A percentile compares a stretch with the other conserved stretches of the same genome.
phyloP scores from a whole-genome alignment of 2,797 vertebrate genomes.

The Dipus sagitta region DNA sequence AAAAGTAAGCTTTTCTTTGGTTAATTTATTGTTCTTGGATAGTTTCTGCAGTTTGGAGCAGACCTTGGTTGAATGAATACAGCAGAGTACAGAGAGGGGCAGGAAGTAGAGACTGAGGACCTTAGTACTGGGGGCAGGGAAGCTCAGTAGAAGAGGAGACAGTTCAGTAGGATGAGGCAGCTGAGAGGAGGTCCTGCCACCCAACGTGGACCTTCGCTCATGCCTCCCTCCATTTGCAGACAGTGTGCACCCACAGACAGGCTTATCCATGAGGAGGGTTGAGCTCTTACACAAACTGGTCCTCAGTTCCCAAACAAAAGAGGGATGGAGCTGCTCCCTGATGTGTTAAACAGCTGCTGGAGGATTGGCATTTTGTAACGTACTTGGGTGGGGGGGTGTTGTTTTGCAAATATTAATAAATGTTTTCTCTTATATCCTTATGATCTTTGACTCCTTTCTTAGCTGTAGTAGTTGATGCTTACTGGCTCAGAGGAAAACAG shows the following conservation, averaged over 20 bases:
- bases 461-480: background rate
- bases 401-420: slow-evolving; percentile 4
- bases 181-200: background rate
- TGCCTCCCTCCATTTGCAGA: background rate
- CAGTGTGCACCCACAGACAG: background rate
- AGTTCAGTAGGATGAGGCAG: background rate
- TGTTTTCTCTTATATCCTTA: background rate
- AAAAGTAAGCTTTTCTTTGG: background rate
- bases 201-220: background rate
- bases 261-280: background rate
- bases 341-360: background rate
- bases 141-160: background rate
- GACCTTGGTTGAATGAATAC: background rate
- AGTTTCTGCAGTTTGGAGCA: background rate
- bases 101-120: background rate
- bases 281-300: slow-evolving; percentile 8
- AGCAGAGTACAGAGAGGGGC: background rate
- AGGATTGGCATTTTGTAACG: background rate
- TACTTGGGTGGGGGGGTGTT: background rate
- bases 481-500: slow-evolving; percentile 22
- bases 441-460: background rate
- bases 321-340: background rate
- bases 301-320: slow-evolving; percentile 23
- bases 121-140: background rate
- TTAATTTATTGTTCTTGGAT: background rate